Conservation (phyloP, 1,140 invertebrate genomes). For the Coptotermes formosanus region DNA sequence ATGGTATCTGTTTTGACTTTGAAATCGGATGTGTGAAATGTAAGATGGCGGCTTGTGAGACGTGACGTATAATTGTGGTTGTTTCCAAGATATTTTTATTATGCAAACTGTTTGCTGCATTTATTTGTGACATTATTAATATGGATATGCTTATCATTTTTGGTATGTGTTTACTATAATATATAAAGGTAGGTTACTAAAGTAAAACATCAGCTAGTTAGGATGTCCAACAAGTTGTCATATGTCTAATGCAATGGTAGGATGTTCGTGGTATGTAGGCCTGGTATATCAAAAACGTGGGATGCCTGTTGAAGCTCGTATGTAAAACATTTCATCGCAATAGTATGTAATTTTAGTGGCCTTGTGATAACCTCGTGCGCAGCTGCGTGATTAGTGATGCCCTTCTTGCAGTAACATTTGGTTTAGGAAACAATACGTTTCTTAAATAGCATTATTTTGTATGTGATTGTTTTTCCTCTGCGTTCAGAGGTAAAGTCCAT, state of each 20-base stretch:
- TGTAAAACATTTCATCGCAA: not conserved
- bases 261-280: not conserved
- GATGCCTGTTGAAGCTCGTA: not conserved
- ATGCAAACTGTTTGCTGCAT: slow-evolving; percentile 3
- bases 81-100: not conserved
- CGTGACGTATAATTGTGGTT: slow-evolving; percentile 24
- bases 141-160: not conserved
- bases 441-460: no score
- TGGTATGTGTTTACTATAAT: not conserved
- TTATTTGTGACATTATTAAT: slow-evolving; percentile 18
- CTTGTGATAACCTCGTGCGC: not conserved
- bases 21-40: slow-evolving; percentile 9
- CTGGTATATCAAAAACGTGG: no score
- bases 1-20: not conserved
- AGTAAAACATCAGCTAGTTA: not conserved
- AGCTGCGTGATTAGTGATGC: not conserved
- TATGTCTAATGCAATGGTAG: not conserved
- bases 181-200: not conserved
- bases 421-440: no score
- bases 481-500: no score
- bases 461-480: no score
- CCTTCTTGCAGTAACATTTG: not conserved
- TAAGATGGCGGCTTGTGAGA: slow-evolving; percentile 24
- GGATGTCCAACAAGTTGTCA: not conserved
- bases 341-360: not conserved